Percentiles rank a stretch among this genome's conserved stretches.
Evolutionary conservation across 1,140 invertebrate genomes (phyloP).

Genomic region (Yoshiicerus persimilis): DNA sequence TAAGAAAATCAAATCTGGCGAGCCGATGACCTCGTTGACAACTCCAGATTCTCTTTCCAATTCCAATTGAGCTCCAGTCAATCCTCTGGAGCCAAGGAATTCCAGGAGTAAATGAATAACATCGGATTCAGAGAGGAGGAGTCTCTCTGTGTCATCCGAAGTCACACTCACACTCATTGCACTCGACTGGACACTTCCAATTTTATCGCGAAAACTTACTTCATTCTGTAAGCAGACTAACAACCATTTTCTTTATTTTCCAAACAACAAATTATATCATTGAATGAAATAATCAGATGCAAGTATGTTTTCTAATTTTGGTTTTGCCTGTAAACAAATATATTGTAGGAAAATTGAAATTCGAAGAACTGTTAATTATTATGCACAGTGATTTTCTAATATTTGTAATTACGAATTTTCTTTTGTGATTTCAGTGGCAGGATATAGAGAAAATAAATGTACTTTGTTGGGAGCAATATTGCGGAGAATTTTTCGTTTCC

Average conservation of each 20-base stretch:
- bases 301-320: too few species aligned
- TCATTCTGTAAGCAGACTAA: too few species aligned
- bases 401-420: too few species aligned
- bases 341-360: too few species aligned
- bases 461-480: too few species aligned
- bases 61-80: constrained; percentile 68
- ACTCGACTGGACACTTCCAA: background rate
- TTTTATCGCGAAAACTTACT: too few species aligned
- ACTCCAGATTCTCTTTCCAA: constrained; percentile 93
- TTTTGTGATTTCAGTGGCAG: background rate
- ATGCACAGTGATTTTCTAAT: background rate
- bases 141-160: constrained; percentile 31
- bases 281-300: too few species aligned
- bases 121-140: constrained; percentile 43
- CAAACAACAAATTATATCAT: too few species aligned
- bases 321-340: too few species aligned
- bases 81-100: constrained; percentile 31
- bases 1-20: constrained; percentile 87
- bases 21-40: constrained; percentile 85
- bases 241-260: background rate
- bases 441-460: too few species aligned
- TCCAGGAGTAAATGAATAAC: constrained; percentile 46
- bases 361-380: too few species aligned
- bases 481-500: background rate
- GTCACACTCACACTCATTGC: background rate